These are phyloP conservation scores for Pyralis farinalis DNA, from an alignment of 2,888 invertebrate genomes.

Conservation along the genomic window DNA sequence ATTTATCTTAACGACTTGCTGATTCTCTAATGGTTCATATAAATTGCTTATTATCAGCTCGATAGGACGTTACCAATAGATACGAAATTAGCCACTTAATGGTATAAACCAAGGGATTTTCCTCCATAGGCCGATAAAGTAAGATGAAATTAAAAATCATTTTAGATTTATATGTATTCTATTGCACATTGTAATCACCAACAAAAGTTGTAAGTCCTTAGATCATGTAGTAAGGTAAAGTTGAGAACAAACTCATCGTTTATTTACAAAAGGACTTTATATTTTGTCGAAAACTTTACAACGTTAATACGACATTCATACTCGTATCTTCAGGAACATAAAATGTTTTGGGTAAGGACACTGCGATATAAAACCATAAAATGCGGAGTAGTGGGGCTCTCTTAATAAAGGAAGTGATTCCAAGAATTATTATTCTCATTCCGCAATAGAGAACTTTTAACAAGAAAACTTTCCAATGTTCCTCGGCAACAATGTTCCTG, in stretches of 20 bases:
- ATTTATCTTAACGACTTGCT: conserved; percentile 60
- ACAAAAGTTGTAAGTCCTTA: too few species aligned
- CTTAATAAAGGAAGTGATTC: conserved; percentile 68
- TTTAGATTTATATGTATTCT: too few species aligned
- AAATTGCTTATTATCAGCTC: conserved; percentile 61
- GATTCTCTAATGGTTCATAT: conserved; percentile 62
- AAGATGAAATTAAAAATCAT: neutral
- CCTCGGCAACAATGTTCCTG: conserved; percentile 64
- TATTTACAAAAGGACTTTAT: too few species aligned
- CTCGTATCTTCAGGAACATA: neutral
- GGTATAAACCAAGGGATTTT: conserved; percentile 1
- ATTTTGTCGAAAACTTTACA: too few species aligned
- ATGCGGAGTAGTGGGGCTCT: conserved; percentile 37
- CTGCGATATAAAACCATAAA: conserved; percentile 13
- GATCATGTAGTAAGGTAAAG: too few species aligned
- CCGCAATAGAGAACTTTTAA: conserved; percentile 76
- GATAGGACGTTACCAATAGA: conserved; percentile 43
- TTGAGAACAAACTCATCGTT: too few species aligned
- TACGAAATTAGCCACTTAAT: conserved; percentile 32
- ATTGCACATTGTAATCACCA: too few species aligned
- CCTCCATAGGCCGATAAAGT: conserved; percentile 5
- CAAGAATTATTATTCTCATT: conserved; percentile 75
- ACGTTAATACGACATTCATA: neutral
- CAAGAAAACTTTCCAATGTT: conserved; percentile 76
- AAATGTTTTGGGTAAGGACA: conserved; percentile 9